Evolutionary conservation across 2,113 vertebrate genomes (phyloP), one percentile per base, ranked within the genome.

Genomic region (Corydoras sp.): DNA sequence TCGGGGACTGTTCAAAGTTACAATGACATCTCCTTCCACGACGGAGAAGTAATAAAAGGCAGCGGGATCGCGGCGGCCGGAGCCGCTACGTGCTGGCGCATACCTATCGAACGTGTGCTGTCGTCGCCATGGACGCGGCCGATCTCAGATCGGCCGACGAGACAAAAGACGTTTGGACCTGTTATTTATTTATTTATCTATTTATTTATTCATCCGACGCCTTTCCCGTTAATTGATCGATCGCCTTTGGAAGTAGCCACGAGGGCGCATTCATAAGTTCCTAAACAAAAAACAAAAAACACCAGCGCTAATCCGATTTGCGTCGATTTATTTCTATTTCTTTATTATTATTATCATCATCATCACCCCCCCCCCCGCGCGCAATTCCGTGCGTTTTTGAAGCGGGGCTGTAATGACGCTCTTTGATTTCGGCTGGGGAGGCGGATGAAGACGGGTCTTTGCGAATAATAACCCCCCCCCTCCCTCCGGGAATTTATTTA

Each of bases 111-210:
- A 73, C 56, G 71, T 50, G 48, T 54, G 51, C 18, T 56, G 35
- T 73, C 76, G 79, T 76, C 74, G 72, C 80, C 68, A 80, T 82
- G 74, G 78, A 80, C 80, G 81, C 79, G 72, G 18, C 79, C 77
- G 86, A 83, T 86, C 83, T 84, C 86, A 88, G 88, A 84, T 84
- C 88, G 83, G 83, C 58, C 15, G 9, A 85, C 83, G 79, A 87
- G 87, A 90, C 87, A 89, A 89, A 89, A 91, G 88, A 87, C 60
- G 76, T 77, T 88, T 78, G 18, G 51, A 12, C 13, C 11, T 53
- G 10, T 50, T 9, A 7, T 7, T 7, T 50, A 11, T 50, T 50
- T 50, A 50, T 9, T 50, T 50, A 14, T 53, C 3, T 53, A 14
- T 14, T 53, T 53, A 12, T 12, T 53, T 53, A 53, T 53, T 53